phyloP scores from a whole-genome alignment of 2,888 invertebrate genomes.

The Idaea aversata region DNA sequence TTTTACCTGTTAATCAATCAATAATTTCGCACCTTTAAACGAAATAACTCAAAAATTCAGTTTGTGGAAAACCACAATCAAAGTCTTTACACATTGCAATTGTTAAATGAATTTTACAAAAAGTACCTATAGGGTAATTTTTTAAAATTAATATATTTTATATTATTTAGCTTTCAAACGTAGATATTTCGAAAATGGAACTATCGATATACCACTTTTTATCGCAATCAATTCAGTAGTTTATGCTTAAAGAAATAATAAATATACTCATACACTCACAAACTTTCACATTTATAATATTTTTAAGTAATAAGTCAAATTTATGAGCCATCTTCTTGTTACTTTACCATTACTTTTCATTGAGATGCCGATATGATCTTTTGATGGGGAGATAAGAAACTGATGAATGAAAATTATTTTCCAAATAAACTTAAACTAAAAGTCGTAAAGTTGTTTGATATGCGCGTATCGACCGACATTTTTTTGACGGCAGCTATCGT shows the following conservation, averaged over 20 bases:
- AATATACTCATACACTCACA: too few species aligned
- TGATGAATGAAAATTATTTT: constrained; percentile 24
- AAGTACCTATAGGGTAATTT: too few species aligned
- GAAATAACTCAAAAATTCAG: too few species aligned
- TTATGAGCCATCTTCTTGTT: constrained; percentile 17
- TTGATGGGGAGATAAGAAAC: constrained; percentile 8
- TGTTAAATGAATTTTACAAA: too few species aligned
- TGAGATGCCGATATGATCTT: constrained; percentile 10
- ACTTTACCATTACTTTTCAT: constrained; percentile 22
- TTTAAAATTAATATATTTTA: too few species aligned
- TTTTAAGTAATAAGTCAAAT: constrained; percentile 23
- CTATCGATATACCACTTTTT: too few species aligned
- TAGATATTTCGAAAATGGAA: too few species aligned
- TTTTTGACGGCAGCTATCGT: background rate
- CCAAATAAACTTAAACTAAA: constrained; percentile 17
- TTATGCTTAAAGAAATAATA: too few species aligned
- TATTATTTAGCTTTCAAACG: too few species aligned
- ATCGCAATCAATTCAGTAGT: too few species aligned
- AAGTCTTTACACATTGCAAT: too few species aligned
- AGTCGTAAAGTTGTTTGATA: constrained; percentile 9
- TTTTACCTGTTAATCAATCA: background rate
- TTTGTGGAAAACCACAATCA: too few species aligned
- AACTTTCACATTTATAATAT: constrained; percentile 9
- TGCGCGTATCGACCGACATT: background rate
- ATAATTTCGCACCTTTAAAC: background rate